Evolutionary conservation across 2,797 vertebrate species (phyloP).

Genomic region (Simalia tracyae): DNA sequence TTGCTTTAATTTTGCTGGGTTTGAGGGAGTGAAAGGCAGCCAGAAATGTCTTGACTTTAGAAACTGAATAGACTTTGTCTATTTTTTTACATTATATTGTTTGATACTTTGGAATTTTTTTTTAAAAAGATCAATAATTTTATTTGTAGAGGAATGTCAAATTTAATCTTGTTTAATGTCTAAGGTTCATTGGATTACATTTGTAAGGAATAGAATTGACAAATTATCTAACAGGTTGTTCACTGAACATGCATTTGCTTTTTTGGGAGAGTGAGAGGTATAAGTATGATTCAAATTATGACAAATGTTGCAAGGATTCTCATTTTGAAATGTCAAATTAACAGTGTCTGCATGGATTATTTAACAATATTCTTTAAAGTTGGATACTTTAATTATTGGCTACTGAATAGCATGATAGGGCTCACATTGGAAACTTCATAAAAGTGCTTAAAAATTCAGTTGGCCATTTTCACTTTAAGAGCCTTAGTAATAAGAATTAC

Average conservation of each 20-base stretch:
- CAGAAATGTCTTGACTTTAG: slow-evolving; percentile 32
- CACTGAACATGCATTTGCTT: slow-evolving; percentile 41
- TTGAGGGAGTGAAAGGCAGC: slow-evolving; percentile 15
- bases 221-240: slow-evolving; percentile 10
- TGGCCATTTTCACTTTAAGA: slow-evolving; percentile 56
- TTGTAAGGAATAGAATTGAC: background rate
- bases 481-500: slow-evolving; percentile 49
- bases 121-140: background rate
- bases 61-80: slow-evolving; percentile 24
- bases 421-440: slow-evolving; percentile 38
- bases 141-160: slow-evolving; percentile 38
- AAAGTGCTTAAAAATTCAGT: slow-evolving; percentile 47
- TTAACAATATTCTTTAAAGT: slow-evolving; percentile 54
- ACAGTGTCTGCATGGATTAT: slow-evolving; percentile 59
- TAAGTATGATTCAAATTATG: slow-evolving; percentile 50
- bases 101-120: slow-evolving; percentile 24
- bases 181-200: background rate
- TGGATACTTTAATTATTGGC: slow-evolving; percentile 54
- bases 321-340: slow-evolving; percentile 54
- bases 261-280: slow-evolving; percentile 26
- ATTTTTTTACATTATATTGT: slow-evolving; percentile 7
- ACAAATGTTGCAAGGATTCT: slow-evolving; percentile 4
- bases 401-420: slow-evolving; percentile 56
- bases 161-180: slow-evolving; percentile 21
- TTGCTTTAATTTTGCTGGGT: slow-evolving; percentile 4